Percentiles rank a stretch among this genome's conserved stretches.
phyloP scores from a whole-genome alignment of 2,113 vertebrate species.

The Phainopepla nitens region DNA sequence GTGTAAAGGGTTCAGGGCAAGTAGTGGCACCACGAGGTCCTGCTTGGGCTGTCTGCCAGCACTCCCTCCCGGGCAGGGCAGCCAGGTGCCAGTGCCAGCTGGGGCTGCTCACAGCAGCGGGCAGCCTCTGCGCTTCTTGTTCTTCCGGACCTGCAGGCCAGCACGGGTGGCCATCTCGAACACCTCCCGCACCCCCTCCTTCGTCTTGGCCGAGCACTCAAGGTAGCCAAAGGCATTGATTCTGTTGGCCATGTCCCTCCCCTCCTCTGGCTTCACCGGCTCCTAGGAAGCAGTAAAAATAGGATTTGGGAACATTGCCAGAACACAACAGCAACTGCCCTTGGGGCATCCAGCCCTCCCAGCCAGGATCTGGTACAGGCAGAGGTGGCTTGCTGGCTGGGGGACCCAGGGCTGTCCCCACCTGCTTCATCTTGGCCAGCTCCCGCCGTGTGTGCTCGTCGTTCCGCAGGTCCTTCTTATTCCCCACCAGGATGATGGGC shows the following conservation, averaged over 20 bases:
- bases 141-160: conserved; percentile 93
- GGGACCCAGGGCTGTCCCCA: background rate
- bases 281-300: conserved; percentile 72
- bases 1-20: background rate
- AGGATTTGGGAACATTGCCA: background rate
- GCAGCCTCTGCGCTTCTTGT: conserved; percentile 85
- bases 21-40: background rate
- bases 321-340: background rate
- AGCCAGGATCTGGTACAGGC: fast-evolving
- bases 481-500: conserved; percentile 96
- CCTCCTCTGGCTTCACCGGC: conserved; percentile 92
- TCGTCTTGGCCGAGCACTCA: conserved; percentile 97
- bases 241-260: conserved; percentile 95
- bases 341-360: background rate
- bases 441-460: conserved; percentile 93
- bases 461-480: conserved; percentile 95
- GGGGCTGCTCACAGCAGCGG: conserved; percentile 80
- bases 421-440: conserved; percentile 98
- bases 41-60: background rate
- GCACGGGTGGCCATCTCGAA: conserved; percentile 98
- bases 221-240: conserved; percentile 97
- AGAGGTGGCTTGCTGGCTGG: fast-evolving
- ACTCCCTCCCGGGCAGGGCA: background rate
- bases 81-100: background rate
- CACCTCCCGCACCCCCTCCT: conserved; percentile 95